Percentiles rank a stretch among this genome's conserved stretches.
phyloP scores from a whole-genome alignment of 1,140 invertebrate genomes.

The Pachypeltis micranthus region DNA sequence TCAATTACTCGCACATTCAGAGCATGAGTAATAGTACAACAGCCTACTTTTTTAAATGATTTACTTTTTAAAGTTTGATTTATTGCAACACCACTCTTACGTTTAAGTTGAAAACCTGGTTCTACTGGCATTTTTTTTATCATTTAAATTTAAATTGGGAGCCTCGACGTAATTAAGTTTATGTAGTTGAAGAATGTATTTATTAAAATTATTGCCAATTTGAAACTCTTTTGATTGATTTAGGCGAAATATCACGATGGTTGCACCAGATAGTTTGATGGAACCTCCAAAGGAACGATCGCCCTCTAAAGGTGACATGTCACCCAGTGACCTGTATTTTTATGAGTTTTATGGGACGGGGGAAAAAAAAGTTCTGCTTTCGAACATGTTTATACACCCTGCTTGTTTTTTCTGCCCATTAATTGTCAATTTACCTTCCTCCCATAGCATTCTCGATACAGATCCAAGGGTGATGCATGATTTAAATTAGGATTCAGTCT shows the following conservation, averaged over 20 bases:
- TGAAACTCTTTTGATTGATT: conserved; percentile 9
- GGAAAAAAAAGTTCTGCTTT: background rate
- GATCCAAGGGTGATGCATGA: conserved; percentile 3
- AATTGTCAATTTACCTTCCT: background rate
- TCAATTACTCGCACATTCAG: no score
- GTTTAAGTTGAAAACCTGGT: background rate
- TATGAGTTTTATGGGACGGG: background rate
- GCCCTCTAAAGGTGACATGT: conserved; percentile 17
- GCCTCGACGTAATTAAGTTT: no score
- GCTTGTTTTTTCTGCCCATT: no score
- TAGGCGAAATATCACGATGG: conserved; percentile 17
- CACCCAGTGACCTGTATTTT: background rate
- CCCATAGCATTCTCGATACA: background rate
- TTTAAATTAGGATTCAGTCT: no score
- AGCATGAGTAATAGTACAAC: no score
- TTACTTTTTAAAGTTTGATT: background rate
- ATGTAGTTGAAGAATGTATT: background rate
- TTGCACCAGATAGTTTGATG: conserved; percentile 19
- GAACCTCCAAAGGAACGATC: conserved; percentile 18
- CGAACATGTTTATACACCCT: background rate
- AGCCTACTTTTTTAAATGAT: background rate
- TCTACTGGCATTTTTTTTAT: background rate
- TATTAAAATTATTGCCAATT: conserved; percentile 14
- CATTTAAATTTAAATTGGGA: background rate
- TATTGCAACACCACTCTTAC: background rate